phyloP scores from a whole-genome alignment of 30 jellyfish, hydroid and myxozoan species.

The Turritopsis dohrnii region DNA sequence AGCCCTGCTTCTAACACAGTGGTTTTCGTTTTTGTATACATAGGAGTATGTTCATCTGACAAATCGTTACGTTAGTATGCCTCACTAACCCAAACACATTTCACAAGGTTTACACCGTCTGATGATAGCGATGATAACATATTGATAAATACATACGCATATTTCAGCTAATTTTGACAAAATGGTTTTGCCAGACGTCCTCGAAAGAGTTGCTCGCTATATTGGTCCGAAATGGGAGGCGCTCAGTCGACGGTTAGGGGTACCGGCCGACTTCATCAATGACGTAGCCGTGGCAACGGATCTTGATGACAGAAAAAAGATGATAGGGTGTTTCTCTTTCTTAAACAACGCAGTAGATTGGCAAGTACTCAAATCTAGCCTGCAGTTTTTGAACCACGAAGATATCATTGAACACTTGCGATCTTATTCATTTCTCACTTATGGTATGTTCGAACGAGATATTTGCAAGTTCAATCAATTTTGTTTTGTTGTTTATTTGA shows the following conservation, averaged over 20 bases:
- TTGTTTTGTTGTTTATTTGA: no score
- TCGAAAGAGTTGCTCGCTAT: background rate
- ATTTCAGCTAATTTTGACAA: background rate
- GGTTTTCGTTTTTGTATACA: no score
- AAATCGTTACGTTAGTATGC: no score
- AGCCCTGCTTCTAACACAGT: no score
- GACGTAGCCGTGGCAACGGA: background rate
- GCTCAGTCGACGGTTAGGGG: background rate
- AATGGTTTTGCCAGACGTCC: background rate
- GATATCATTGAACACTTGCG: background rate
- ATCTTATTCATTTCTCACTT: background rate
- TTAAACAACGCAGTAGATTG: background rate
- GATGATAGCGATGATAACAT: no score
- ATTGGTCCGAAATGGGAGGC: background rate
- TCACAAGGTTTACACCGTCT: no score
- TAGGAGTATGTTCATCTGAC: no score
- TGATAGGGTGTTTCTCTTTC: background rate
- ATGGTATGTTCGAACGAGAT: background rate
- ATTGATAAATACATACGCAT: no score
- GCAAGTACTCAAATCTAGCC: background rate
- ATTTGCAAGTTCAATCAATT: background rate
- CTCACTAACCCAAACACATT: no score
- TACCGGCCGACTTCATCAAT: background rate
- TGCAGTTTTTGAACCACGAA: background rate
- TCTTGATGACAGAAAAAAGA: background rate